phyloP scores from a whole-genome alignment of 2,888 invertebrate species.

The Elmis aenea region DNA sequence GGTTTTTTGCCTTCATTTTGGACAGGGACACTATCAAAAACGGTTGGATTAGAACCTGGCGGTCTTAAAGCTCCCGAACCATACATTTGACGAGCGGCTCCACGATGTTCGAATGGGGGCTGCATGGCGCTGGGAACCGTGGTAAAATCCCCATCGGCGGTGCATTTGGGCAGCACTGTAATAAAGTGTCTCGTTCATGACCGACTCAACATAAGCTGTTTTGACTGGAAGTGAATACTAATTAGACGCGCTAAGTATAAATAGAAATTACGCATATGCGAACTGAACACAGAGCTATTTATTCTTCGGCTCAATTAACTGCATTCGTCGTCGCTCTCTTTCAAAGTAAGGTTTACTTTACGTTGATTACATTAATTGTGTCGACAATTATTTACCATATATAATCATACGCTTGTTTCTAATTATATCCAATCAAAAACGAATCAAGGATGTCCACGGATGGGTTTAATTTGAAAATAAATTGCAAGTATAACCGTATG shows the following conservation, averaged over 20 bases:
- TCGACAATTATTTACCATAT: too few relatives aligned
- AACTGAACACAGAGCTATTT: conserved; percentile 7
- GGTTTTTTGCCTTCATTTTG: conserved; percentile 31
- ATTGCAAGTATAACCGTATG: too few relatives aligned
- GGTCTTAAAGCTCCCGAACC: conserved; percentile 53
- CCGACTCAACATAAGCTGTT: conserved; percentile 7
- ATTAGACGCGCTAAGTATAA: conserved; percentile 8
- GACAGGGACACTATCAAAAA: conserved; percentile 38
- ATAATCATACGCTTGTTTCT: too few relatives aligned
- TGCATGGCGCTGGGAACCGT: conserved; percentile 39
- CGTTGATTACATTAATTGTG: too few relatives aligned
- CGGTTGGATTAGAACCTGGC: conserved; percentile 43
- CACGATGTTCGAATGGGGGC: conserved; percentile 46
- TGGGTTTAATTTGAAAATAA: too few relatives aligned
- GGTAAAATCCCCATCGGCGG: conserved; percentile 12
- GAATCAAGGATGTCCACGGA: too few relatives aligned
- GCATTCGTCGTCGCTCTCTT: not conserved
- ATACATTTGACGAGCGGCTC: conserved; percentile 54
- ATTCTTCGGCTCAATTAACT: conserved; percentile 1
- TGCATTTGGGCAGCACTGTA: conserved; percentile 1
- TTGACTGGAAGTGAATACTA: conserved; percentile 5
- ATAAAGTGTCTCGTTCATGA: not conserved
- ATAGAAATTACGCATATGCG: conserved; percentile 10
- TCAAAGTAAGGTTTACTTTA: too few relatives aligned
- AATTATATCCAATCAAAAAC: too few relatives aligned